Evolutionary conservation across 2,113 vertebrate genomes (phyloP), one percentile per base, ranked within the genome.

Genomic region (Periophthalmus modestus): DNA sequence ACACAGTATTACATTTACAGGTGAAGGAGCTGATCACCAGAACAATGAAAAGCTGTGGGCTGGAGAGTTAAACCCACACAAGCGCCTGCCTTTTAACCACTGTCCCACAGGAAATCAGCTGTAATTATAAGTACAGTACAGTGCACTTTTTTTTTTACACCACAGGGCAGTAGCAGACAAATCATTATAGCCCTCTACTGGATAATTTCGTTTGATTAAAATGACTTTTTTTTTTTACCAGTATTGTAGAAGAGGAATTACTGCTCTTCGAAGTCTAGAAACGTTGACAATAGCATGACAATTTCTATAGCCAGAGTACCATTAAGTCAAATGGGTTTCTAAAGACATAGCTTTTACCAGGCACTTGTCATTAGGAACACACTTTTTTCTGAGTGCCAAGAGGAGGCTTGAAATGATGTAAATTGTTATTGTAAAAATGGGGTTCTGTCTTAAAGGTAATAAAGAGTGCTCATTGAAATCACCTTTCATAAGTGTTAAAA

Each of bases 371-470:
- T 85, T 84, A 84, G 65, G 76, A 83, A 83, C 59, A 73, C 28
- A 73, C 18, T 71, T 65, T 81, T n/a, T 73, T 81, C 47, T 67
- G 33, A 19, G 28, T 21, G 39, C 74, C 73, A 80, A 72, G 74
- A 73, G 67, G 23, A 59, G 21, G 28, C 63, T 78, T 63, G 58
- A 71, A 87, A 75, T 75, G 47, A 63, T 80, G 71, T 10, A 43
- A 88, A 84, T 78, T 83, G 88, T 88, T 91, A 91, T n/a, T 89
- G 82, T 77, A 80, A 90, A 89, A 80, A 2, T 52, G 55, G 62
- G 55, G 71, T 72, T 75, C 81, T 67, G 72, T 80, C 66, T 72
- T 85, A 76, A 73, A 74, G 65, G 28, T 82, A 80, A 70, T 80
- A 70, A 79, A 85, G 82, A 82, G 66, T 73, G 72, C 71, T 81